Evolutionary conservation across 2,888 invertebrate species (phyloP), one percentile per base, ranked within the genome.

Genomic region (Conops quadrifasciatus): DNA sequence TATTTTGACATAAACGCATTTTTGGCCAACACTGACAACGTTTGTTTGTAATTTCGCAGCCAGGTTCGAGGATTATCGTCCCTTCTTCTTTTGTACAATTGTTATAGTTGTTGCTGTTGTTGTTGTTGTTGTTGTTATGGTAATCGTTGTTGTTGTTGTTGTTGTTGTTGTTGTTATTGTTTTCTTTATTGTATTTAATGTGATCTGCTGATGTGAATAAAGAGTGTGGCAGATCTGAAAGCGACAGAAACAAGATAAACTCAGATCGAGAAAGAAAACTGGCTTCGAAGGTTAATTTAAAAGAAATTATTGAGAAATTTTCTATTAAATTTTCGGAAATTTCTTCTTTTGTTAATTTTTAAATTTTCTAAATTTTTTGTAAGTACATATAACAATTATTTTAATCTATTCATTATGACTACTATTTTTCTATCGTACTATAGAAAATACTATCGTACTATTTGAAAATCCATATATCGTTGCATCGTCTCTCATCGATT

Each of bases 41-140:
- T 76, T 85, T 85, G 76, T 86, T 85, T 72, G 86, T 85, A 71
- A 86, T 86, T 79, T 86, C 86, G 79, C 86, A 86, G 74, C 86
- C 86, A 68, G 84, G 81, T 72, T 84, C 81, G 78, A 85, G 71
- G 53, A 82, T 78, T 78, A 85, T 82, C 78, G 82, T 79, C 77
- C 85, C 81, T 36, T 81, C 78, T 78, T 81, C 78, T 78, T 83
- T 83, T 76, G 85, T 84, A 78, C 85, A 85, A 75, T 85, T 85
- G 72, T 77, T 77, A 73, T 78, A 75, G 76, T 78, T 76, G 75
- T 75, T 80, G 67, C 74, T 26, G 9, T 24, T 59, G 15, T 45
- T 51, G 51, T 51, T 62, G 53, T 53, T 60, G 53, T 69, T 65
- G 71, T 59, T 58, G 19, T 60, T 66, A 67, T 63, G 24, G n/a